These are phyloP conservation scores for Marronus borbonicus DNA, from an alignment of 2,888 invertebrate species.

Conservation along the genomic window DNA sequence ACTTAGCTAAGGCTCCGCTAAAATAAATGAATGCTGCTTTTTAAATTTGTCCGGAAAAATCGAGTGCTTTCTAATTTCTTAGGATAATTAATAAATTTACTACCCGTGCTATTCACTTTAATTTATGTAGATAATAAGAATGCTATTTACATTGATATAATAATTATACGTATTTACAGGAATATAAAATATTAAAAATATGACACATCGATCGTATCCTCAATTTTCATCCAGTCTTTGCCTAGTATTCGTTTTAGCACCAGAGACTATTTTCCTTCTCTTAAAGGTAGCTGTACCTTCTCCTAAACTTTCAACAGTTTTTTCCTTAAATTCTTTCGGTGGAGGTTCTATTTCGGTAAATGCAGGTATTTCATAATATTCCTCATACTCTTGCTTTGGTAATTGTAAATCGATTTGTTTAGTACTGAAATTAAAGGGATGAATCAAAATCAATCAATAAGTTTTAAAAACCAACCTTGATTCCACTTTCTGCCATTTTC, in stretches of 20 bases:
- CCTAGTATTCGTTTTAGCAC: conserved; percentile 76
- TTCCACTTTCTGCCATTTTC: conserved; percentile 82
- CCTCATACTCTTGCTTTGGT: conserved; percentile 72
- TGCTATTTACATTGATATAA: too few relatives aligned
- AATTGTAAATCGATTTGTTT: conserved; percentile 80
- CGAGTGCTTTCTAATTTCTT: too few relatives aligned
- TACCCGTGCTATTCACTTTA: too few relatives aligned
- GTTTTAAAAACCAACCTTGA: conserved; percentile 71
- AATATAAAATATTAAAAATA: too few relatives aligned
- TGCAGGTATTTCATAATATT: conserved; percentile 49
- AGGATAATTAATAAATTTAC: too few relatives aligned
- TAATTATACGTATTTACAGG: too few relatives aligned
- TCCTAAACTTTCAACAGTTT: conserved; percentile 74
- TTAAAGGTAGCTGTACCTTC: conserved; percentile 74
- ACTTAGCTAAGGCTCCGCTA: too few relatives aligned
- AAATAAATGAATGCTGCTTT: too few relatives aligned
- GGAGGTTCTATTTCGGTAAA: conserved; percentile 69
- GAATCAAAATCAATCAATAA: too few relatives aligned
- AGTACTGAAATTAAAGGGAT: conserved; percentile 46
- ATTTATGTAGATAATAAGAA: too few relatives aligned
- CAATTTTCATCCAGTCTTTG: conserved; percentile 78
- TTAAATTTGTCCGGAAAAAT: too few relatives aligned
- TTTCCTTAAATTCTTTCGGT: conserved; percentile 76
- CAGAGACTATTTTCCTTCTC: conserved; percentile 77
- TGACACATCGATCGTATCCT: not conserved